Evolutionary conservation across 2,888 invertebrate genomes (phyloP).

Genomic region (Xiphydria camelus): DNA sequence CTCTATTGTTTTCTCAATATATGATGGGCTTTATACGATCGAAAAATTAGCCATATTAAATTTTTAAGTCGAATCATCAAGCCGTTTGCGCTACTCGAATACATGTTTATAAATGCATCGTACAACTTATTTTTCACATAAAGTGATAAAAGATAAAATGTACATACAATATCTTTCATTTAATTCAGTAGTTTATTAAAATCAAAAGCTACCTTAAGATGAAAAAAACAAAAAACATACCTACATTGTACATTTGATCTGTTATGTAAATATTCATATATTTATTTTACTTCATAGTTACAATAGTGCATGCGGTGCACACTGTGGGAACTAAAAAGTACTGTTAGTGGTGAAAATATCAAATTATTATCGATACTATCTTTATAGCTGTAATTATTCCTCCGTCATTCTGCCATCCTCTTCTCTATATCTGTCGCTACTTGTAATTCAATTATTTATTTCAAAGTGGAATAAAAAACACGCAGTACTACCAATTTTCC

Average conservation of each 20-base stretch:
- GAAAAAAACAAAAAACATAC: constrained; percentile 15
- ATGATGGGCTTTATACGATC: too few relatives aligned
- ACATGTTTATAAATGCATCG: too few relatives aligned
- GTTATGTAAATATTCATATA: constrained; percentile 49
- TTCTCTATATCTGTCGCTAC: not conserved
- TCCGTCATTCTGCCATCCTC: not conserved
- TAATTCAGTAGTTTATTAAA: constrained; percentile 20
- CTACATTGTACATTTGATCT: constrained; percentile 34
- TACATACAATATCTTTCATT: constrained; percentile 2
- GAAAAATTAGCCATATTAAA: too few relatives aligned
- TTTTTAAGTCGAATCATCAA: too few relatives aligned
- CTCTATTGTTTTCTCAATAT: too few relatives aligned
- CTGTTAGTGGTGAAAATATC: constrained; percentile 49
- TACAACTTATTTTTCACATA: too few relatives aligned
- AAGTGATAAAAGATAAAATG: not conserved
- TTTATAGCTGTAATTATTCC: constrained; percentile 28
- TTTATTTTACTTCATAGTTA: constrained; percentile 48
- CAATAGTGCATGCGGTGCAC: constrained; percentile 46
- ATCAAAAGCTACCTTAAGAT: constrained; percentile 13
- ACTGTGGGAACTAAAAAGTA: constrained; percentile 48
- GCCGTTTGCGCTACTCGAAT: too few relatives aligned
- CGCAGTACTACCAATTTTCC: too few relatives aligned
- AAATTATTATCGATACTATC: constrained; percentile 39
- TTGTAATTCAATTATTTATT: not conserved
- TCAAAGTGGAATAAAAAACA: not conserved